Conservation (phyloP, 2,113 vertebrate genomes). For the Elachura formosa region DNA sequence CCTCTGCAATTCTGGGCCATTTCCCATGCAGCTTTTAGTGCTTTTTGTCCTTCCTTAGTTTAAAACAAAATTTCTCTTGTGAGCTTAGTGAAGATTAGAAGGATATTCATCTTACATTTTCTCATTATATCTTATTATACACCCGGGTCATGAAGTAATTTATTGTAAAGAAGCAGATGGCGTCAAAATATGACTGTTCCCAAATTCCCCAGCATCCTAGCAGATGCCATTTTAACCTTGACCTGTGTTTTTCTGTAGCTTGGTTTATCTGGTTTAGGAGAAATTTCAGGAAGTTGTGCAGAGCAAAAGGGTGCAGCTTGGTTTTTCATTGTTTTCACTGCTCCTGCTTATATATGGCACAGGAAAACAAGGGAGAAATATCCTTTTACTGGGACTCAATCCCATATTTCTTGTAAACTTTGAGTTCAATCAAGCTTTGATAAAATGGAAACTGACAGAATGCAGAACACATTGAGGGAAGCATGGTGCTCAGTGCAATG, state of each 20-base stretch:
- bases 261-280: not conserved
- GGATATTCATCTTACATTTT: not conserved
- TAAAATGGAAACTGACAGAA: not conserved
- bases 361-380: not conserved
- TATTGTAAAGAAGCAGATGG: not conserved
- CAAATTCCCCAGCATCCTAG: not conserved
- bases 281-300: not conserved
- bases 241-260: not conserved
- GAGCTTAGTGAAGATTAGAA: not conserved
- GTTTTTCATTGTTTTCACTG: not conserved
- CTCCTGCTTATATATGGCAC: not conserved
- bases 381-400: not conserved
- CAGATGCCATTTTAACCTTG: not conserved
- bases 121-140: not conserved
- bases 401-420: not conserved
- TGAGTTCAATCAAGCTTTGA: not conserved
- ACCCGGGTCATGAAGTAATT: not conserved
- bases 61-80: not conserved
- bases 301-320: not conserved
- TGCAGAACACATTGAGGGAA: not conserved
- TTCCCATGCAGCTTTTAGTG: not conserved
- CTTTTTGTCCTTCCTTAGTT: not conserved
- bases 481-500: not conserved
- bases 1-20: not conserved
- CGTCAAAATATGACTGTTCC: not conserved